phyloP scores from a whole-genome alignment of 2,888 invertebrate genomes.

The Athetis lepigone region DNA sequence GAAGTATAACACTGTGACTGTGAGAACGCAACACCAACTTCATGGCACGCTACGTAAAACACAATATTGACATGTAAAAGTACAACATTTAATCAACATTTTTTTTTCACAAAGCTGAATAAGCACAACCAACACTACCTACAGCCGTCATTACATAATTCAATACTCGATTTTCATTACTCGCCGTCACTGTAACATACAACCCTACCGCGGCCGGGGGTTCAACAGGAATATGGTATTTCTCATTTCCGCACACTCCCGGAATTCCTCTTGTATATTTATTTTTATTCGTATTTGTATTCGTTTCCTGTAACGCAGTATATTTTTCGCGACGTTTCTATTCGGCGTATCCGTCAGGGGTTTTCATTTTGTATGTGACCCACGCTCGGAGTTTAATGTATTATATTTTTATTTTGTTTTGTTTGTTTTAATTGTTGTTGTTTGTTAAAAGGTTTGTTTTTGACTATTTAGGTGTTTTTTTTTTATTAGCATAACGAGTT shows the following conservation, averaged over 20 bases:
- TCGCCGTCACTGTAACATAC: conserved; percentile 24
- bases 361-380: conserved; percentile 60
- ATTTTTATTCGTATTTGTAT: conserved; percentile 89
- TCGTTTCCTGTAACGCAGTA: conserved; percentile 87
- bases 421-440: conserved; percentile 28
- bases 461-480: neutral
- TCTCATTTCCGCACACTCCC: conserved; percentile 81
- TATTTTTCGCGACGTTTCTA: conserved; percentile 82
- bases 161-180: conserved; percentile 56
- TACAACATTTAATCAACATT: too few species aligned
- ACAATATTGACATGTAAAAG: too few species aligned
- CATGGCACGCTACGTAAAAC: too few species aligned
- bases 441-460: neutral
- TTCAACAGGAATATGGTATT: conserved; percentile 83
- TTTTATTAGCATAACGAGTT: neutral
- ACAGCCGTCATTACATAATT: conserved; percentile 43
- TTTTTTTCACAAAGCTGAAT: neutral
- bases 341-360: conserved; percentile 66
- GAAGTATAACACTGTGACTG: too few species aligned
- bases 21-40: too few species aligned
- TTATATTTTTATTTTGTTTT: neutral
- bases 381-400: conserved; percentile 16
- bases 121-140: neutral
- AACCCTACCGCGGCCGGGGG: conserved; percentile 73
- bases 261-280: conserved; percentile 83